Evolutionary conservation across 2,113 vertebrate genomes (phyloP), one percentile per base, ranked within the genome.

Genomic region (Tetrax tetrax): DNA sequence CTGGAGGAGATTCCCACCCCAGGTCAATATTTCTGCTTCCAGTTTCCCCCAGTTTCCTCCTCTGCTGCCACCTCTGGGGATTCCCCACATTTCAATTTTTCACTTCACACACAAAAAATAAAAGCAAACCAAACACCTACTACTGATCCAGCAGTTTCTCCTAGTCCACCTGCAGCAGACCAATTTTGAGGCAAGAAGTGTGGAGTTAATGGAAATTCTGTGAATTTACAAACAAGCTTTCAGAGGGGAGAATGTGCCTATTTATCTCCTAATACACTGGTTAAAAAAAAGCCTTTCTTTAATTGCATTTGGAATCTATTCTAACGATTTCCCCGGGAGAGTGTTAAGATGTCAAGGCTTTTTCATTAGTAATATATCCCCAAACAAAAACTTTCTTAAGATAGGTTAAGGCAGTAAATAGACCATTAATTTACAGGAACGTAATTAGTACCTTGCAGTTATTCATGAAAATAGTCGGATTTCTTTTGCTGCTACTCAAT

Each of bases 271-370:
- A 95, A 96, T 93, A 94, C 89, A 95, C 71, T 93, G 71, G 45
- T 92, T 95, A 48, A 78, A 59, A 93, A 84, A 91, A 77, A 38
- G 69, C 7, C 91, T 79, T 93, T 72, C 74, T 97, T 96, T 96
- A 97, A 97, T 97, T 97, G 97, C 90, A 51, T 96, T 96, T 96
- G 95, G 96, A 97, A 97, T 96, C 95, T 86, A 96, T 96, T 94
- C 86, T 95, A 96, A 97, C n/a, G 84, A 96, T 97, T 96, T 96
- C 92, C 96, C 89, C 96, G 90, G 93, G 93, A 95, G 96, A 96
- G 94, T 95, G 93, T 95, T 96, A 96, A 94, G 92, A 93, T 96
- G 95, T 96, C 94, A 93, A 86, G 66, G 61, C 78, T 93, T 95
- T 95, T 94, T 90, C 90, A 87, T 96, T 96, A 92, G 96, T 94